A percentile compares a stretch with the other conserved stretches of the same genome.
These are phyloP conservation scores for Drosophila bifasciata DNA, from an alignment of 1,140 invertebrate species.

Conservation along the genomic window DNA sequence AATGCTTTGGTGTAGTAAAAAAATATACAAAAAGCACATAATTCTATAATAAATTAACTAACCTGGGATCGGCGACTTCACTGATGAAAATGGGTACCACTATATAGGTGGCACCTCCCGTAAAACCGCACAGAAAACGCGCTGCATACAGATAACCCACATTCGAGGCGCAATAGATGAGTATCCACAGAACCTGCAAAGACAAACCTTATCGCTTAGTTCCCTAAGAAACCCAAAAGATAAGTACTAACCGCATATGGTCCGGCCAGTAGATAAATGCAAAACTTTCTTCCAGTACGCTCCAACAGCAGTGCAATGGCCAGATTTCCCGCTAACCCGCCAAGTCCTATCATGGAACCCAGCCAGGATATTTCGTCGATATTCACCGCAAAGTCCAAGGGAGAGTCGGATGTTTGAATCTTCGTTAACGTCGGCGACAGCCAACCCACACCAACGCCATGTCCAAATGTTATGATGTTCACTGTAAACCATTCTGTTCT, in stretches of 20 bases:
- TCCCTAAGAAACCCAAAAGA: background rate
- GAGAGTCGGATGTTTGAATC: slow-evolving; percentile 57
- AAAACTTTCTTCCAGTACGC: slow-evolving; percentile 84
- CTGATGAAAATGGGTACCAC: slow-evolving; percentile 84
- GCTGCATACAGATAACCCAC: slow-evolving; percentile 80
- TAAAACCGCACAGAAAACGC: slow-evolving; percentile 83
- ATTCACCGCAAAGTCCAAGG: slow-evolving; percentile 62
- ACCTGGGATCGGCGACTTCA: slow-evolving; percentile 82
- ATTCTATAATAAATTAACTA: no score
- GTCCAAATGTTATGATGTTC: slow-evolving; percentile 84
- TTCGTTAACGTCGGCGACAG: slow-evolving; percentile 80
- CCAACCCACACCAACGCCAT: slow-evolving; percentile 85
- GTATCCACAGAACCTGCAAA: no score
- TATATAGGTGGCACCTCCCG: slow-evolving; percentile 81
- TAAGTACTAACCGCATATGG: slow-evolving; percentile 76
- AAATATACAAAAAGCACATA: background rate
- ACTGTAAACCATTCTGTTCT: no score
- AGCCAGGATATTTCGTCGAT: slow-evolving; percentile 78
- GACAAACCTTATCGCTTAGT: no score
- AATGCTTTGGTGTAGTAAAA: slow-evolving; percentile 87
- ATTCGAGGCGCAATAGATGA: slow-evolving; percentile 79
- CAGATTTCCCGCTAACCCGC: slow-evolving; percentile 71
- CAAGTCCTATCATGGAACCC: slow-evolving; percentile 78
- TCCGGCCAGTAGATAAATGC: slow-evolving; percentile 76
- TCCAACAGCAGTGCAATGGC: slow-evolving; percentile 78